Evolutionary conservation across 2,888 invertebrate genomes (phyloP), one percentile per base, ranked within the genome.

Genomic region (Sialis lutaria): DNA sequence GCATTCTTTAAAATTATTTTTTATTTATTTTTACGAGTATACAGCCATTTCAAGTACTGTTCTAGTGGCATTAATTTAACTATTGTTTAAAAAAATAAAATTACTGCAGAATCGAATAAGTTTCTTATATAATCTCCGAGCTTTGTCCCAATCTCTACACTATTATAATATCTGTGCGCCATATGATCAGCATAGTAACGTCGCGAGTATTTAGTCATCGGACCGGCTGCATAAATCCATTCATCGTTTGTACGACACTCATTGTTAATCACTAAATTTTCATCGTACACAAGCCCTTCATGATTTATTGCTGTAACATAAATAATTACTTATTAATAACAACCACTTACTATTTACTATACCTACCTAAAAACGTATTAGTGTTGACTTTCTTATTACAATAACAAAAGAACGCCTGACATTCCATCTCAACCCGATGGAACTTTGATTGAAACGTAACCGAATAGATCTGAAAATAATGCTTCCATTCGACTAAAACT

Each of bases 241-340:
- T 71, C 70, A 56, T 82, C 82, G 57, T 77, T 80, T 0, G 82
- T 83, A 42, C 70, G 66, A 53, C 73, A 79, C 44, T 68, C 61
- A 0, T 69, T 64, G 46, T 75, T 72, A 40, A 83, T 77, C 1
- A 82, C 74, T 43, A 83, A 54, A 1, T 73, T 71, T 0, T 77
- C 78, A 51, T 79, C 75, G 58, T 77, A 77, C 1, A 75, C 74
- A 31, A 78, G 57, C 4, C 64, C 64, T 2, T 63, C 60, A 37
- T 57, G 54, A 33, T 70, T 74, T 54, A 79, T 71, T 8, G 79
- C 78, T 70, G 50, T 33, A 56, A 57, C 35, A 42, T 22, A 32
- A 12, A 35, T 45, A n/a, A n/a, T n/a, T n/a, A n/a, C n/a, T n/a
- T n/a, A n/a, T n/a, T n/a, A n/a, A n/a, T n/a, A n/a, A n/a, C n/a